Evolutionary conservation across 2,797 vertebrate genomes (phyloP).

Genomic region (Paedocypris micromegethes): DNA sequence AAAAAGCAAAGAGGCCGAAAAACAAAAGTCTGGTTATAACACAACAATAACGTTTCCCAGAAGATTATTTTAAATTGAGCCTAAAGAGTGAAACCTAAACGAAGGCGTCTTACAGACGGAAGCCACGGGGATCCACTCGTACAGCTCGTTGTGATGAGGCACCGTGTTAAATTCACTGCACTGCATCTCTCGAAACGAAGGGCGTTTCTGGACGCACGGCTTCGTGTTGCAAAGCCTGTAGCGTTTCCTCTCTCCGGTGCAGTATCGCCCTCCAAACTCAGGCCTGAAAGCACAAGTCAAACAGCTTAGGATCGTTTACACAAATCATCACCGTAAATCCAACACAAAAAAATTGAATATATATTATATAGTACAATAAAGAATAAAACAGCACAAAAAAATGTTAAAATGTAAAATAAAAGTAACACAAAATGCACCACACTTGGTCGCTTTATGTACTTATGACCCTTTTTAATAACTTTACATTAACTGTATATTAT

Average conservation of each 20-base stretch:
- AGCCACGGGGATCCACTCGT: constrained; percentile 84
- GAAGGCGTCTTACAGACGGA: constrained; percentile 67
- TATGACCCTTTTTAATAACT: no score
- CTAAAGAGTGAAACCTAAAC: constrained; percentile 6
- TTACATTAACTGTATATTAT: no score
- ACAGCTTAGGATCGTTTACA: neutral
- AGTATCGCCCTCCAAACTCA: constrained; percentile 91
- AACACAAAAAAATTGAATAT: no score
- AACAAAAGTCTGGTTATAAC: no score
- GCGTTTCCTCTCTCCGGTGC: constrained; percentile 88
- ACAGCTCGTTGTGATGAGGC: constrained; percentile 86
- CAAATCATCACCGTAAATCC: neutral
- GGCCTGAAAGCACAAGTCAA: constrained; percentile 66
- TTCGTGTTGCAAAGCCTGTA: constrained; percentile 86
- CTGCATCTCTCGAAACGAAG: constrained; percentile 92
- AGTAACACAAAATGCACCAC: no score
- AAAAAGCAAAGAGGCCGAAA: no score
- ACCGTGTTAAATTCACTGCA: constrained; percentile 96
- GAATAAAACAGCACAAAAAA: no score
- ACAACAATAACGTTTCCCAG: no score
- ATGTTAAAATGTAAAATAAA: neutral
- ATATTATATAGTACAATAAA: neutral
- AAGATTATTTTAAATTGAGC: no score
- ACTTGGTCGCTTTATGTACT: no score
- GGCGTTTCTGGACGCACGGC: constrained; percentile 67